These are phyloP conservation scores for Drosophila crucigera DNA, from an alignment of 2,888 invertebrate species.

Conservation along the genomic window DNA sequence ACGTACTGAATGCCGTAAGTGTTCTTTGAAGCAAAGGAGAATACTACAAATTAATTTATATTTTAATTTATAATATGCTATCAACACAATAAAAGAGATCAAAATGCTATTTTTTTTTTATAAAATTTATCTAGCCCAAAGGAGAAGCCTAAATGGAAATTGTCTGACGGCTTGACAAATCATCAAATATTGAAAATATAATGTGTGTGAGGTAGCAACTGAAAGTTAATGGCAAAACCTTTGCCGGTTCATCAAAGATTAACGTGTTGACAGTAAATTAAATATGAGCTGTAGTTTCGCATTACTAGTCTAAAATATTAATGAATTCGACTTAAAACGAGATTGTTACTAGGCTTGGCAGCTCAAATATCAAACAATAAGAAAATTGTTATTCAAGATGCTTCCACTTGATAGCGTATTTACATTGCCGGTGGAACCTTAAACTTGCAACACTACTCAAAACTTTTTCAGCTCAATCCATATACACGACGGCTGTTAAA, in stretches of 20 bases:
- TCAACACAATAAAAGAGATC: conserved; percentile 29
- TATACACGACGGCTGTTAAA: conserved; percentile 53
- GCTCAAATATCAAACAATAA: neutral
- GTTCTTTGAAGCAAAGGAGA: neutral
- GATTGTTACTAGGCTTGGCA: neutral
- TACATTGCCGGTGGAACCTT: conserved; percentile 3
- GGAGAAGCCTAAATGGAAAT: conserved; percentile 4
- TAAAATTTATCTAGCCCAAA: conserved; percentile 11
- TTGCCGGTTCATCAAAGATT: conserved; percentile 34
- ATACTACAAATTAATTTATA: neutral
- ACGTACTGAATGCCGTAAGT: neutral
- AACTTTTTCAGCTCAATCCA: neutral
- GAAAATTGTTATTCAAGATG: conserved; percentile 1
- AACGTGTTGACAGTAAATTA: conserved; percentile 29
- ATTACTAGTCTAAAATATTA: conserved; percentile 5
- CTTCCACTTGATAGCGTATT: conserved; percentile 4
- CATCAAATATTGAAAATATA: neutral
- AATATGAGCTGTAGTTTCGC: conserved; percentile 27
- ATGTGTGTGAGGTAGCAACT: conserved; percentile 2
- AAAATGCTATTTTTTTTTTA: conserved; percentile 16
- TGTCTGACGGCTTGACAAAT: conserved; percentile 20
- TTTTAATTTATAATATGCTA: neutral
- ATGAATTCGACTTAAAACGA: neutral
- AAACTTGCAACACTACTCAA: conserved; percentile 9
- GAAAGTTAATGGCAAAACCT: conserved; percentile 15